phyloP scores from a whole-genome alignment of 2,888 invertebrate genomes.

The Mimumesa dahlbomi region DNA sequence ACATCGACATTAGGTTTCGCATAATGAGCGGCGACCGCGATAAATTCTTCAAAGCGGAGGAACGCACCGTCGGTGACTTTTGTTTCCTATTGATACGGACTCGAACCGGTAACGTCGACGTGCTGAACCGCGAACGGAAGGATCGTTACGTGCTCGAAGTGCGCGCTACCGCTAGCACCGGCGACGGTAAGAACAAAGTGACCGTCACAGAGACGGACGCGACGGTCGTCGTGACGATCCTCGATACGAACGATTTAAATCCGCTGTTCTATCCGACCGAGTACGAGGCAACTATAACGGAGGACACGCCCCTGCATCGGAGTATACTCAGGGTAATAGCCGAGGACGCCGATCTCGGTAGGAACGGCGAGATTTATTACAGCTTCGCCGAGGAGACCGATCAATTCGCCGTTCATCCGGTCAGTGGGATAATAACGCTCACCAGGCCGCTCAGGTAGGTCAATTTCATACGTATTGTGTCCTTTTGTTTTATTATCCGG shows the following conservation, averaged over 20 bases:
- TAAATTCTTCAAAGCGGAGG: constrained; percentile 96
- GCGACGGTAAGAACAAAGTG: constrained; percentile 82
- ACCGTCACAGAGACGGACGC: constrained; percentile 85
- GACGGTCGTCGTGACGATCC: constrained; percentile 86
- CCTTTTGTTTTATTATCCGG: too few relatives aligned
- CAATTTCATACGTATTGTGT: constrained; percentile 22
- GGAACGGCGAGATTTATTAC: constrained; percentile 98
- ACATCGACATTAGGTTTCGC: constrained; percentile 88
- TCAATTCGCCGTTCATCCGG: constrained; percentile 95
- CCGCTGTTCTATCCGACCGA: constrained; percentile 95
- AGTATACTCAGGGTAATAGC: constrained; percentile 91
- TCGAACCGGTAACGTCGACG: constrained; percentile 91
- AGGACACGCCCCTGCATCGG: constrained; percentile 92
- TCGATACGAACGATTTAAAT: constrained; percentile 94
- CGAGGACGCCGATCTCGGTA: constrained; percentile 97
- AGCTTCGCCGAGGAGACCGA: constrained; percentile 91
- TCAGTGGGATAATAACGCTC: constrained; percentile 92
- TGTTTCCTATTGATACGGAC: constrained; percentile 95
- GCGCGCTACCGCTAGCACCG: constrained; percentile 85
- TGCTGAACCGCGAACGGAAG: constrained; percentile 95
- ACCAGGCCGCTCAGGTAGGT: constrained; percentile 86
- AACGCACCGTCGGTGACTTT: constrained; percentile 94
- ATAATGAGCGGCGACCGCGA: constrained; percentile 94
- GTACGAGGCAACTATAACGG: constrained; percentile 92
- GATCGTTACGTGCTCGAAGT: constrained; percentile 91